Conservation (phyloP, 2,797 vertebrate genomes). For the Somateria mollissima region DNA sequence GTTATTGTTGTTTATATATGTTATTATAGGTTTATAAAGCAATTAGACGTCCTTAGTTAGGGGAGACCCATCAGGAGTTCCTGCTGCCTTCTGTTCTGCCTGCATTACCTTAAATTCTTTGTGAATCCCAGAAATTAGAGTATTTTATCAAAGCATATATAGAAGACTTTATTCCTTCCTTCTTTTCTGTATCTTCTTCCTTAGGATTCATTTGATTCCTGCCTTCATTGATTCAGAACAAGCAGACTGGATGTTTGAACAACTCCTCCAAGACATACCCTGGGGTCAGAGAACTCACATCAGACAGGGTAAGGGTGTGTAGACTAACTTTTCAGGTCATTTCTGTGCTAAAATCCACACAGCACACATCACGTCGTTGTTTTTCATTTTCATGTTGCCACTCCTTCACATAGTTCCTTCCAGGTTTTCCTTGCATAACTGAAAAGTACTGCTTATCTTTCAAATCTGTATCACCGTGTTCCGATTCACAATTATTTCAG, state of each 20-base stretch:
- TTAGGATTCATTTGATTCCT: conserved; percentile 85
- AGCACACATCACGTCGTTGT: neutral
- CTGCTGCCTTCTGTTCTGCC: neutral
- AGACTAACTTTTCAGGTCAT: neutral
- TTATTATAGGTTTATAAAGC: neutral
- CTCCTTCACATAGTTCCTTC: neutral
- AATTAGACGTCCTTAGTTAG: fast-evolving
- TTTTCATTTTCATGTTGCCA: neutral
- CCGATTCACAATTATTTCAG: neutral
- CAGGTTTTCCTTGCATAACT: fast-evolving
- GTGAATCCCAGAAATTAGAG: neutral
- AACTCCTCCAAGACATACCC: conserved; percentile 86
- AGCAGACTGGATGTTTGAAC: conserved; percentile 91
- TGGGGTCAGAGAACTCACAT: conserved; percentile 92
- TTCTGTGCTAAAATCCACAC: neutral
- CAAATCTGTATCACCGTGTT: neutral
- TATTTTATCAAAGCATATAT: neutral
- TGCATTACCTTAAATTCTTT: neutral
- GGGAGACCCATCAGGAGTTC: neutral
- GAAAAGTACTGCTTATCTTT: neutral
- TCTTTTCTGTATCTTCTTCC: neutral
- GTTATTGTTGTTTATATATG: neutral
- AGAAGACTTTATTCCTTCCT: neutral
- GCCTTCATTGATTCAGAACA: conserved; percentile 86
- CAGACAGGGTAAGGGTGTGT: conserved; percentile 75